Evolutionary conservation across 2,797 vertebrate genomes (phyloP).

Genomic region (Channa striata): DNA sequence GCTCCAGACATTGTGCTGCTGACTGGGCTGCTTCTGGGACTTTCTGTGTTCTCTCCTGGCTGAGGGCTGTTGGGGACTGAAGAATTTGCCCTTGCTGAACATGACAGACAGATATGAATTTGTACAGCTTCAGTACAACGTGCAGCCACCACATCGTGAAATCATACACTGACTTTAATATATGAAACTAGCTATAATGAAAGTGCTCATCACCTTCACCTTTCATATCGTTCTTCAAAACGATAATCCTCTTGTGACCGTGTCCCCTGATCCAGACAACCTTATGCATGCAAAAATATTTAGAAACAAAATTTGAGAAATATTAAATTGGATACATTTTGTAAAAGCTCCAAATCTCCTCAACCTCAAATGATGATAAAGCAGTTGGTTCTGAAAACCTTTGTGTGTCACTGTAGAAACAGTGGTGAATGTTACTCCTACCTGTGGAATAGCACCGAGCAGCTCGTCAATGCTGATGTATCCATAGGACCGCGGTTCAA

Average conservation of each 20-base stretch:
- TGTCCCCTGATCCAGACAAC: constrained; percentile 99
- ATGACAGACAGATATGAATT: constrained; percentile 6
- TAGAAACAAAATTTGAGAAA: neutral
- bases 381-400: too few species aligned
- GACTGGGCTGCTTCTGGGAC: constrained; percentile 67
- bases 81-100: constrained; percentile 73
- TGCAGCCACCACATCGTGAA: neutral
- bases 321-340: neutral
- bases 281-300: constrained; percentile 73
- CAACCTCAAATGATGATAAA: neutral
- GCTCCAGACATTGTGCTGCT: constrained; percentile 58
- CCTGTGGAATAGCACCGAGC: constrained; percentile 94
- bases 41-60: constrained; percentile 54
- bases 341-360: neutral
- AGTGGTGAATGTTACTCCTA: constrained; percentile 35
- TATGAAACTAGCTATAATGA: neutral
- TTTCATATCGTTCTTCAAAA: constrained; percentile 99
- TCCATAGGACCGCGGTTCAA: constrained; percentile 90
- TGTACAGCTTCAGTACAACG: neutral
- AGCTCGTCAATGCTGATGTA: constrained; percentile 91
- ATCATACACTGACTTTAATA: neutral
- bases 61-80: constrained; percentile 74
- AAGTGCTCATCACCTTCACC: constrained; percentile 77
- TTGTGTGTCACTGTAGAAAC: neutral
- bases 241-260: constrained; percentile 98